Base-by-base conservation (phyloP, 2,113 vertebrate species). In the Misgurnus anguillicaudatus region DNA sequence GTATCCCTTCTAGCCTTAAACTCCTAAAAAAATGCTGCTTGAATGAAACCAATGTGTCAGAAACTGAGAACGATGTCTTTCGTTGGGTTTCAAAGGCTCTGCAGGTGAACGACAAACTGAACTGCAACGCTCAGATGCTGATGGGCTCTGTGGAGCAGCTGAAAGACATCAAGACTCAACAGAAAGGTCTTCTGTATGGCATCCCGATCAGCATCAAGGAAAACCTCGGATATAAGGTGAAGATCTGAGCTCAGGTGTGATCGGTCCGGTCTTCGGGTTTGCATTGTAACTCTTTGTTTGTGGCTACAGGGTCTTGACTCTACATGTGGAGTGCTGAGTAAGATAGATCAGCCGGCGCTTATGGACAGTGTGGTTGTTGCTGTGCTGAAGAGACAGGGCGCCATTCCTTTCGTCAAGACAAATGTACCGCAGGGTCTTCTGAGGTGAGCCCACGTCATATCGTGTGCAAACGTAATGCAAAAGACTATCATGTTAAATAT, bases 371-470 rank as follows among this genome's bases (percentile, higher is more conserved):
- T 98, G 74, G 6, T 97, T 71, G 95, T 96, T 9, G 88, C 94
- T 79, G 95, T 98, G 73, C 89, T 99, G 82, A 97, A 93, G 92
- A 92, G 87, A 80, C 96, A 96, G 86, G 97, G 97, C 0, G 97
- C 97, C 0, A 88, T 99, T 86, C 96, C 97, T 0, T 98, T 98
- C 61, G 94, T 95, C 82, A 96, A 95, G 87, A 99, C 97, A 85
- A 97, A 98, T 6, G 5, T 98, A 39, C 94, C 96, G 2, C 96
- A 97, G 87, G 92, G 91, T 72, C 89, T 97, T 61, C 58, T 96
- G 45, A 98, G 81, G 97, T 98, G 89, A 87, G 75, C 13, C 31
- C 16, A 14, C 9, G 31, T 7, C 36, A 48, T 19, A 48, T 11
- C 8, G 3, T 48, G 9, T 48, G 45, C 24, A 31, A 31, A 31